Conservation (phyloP, 2,797 vertebrate genomes). For the Xerus rutilus region DNA sequence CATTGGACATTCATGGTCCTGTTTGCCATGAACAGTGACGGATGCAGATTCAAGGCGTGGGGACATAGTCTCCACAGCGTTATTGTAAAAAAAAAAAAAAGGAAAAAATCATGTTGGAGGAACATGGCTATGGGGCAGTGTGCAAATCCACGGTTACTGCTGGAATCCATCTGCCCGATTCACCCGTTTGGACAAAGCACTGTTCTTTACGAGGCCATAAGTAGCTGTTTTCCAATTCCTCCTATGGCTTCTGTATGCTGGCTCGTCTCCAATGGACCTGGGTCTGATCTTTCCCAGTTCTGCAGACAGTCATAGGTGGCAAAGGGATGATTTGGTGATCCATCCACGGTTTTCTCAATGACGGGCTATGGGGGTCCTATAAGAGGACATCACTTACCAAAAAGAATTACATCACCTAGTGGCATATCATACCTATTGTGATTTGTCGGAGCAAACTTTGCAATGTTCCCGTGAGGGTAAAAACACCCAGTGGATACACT, state of each 20-base stretch:
- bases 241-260: background rate
- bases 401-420: no score
- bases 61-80: background rate
- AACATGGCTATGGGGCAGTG: background rate
- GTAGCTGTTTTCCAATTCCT: no score
- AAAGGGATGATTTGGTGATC: background rate
- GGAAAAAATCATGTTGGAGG: background rate
- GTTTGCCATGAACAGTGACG: background rate
- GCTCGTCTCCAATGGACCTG: background rate
- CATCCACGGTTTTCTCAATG: background rate
- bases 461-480: background rate
- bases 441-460: background rate
- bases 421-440: background rate
- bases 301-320: accelerated
- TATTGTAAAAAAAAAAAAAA: no score
- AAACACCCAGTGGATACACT: background rate
- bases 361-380: background rate
- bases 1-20: accelerated
- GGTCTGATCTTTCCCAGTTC: background rate
- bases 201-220: background rate
- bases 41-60: background rate
- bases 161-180: accelerated
- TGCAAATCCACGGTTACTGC: background rate
- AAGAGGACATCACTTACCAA: no score
- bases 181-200: background rate